Evolutionary conservation across 2,797 vertebrate genomes (phyloP).

Genomic region (Arrhamphus sclerolepis): DNA sequence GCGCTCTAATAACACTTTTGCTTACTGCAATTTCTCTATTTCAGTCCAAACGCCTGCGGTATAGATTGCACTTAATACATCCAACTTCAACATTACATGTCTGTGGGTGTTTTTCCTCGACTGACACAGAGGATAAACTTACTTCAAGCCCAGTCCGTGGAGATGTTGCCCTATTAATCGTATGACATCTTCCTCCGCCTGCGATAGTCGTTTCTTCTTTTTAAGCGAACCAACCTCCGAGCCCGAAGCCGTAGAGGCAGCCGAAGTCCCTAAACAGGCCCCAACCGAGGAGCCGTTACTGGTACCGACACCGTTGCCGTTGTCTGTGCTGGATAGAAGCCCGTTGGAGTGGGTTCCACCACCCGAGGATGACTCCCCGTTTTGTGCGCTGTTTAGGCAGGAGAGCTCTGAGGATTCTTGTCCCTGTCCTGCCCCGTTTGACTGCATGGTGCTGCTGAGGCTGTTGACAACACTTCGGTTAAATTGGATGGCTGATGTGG

Average conservation of each 20-base stretch:
- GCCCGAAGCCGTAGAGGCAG: constrained; percentile 77
- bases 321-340: constrained; percentile 80
- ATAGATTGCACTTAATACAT: background rate
- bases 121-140: constrained; percentile 81
- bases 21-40: constrained; percentile 47
- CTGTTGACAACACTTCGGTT: constrained; percentile 82
- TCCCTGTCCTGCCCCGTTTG: constrained; percentile 90
- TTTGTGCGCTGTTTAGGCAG: constrained; percentile 85
- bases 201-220: constrained; percentile 96
- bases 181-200: constrained; percentile 98
- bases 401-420: constrained; percentile 85
- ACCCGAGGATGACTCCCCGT: constrained; percentile 89
- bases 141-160: constrained; percentile 96
- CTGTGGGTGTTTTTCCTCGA: constrained; percentile 23
- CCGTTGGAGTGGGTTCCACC: constrained; percentile 82
- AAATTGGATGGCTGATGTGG: constrained; percentile 83
- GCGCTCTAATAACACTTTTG: constrained; percentile 59
- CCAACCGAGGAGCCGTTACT: constrained; percentile 83
- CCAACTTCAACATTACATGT: background rate
- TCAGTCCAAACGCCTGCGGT: constrained; percentile 10
- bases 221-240: constrained; percentile 87
- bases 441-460: constrained; percentile 88
- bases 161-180: constrained; percentile 98
- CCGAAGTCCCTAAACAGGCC: constrained; percentile 77
- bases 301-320: constrained; percentile 84